Evolutionary conservation across 2,113 vertebrate species (phyloP).

Genomic region (Macrotus californicus): DNA sequence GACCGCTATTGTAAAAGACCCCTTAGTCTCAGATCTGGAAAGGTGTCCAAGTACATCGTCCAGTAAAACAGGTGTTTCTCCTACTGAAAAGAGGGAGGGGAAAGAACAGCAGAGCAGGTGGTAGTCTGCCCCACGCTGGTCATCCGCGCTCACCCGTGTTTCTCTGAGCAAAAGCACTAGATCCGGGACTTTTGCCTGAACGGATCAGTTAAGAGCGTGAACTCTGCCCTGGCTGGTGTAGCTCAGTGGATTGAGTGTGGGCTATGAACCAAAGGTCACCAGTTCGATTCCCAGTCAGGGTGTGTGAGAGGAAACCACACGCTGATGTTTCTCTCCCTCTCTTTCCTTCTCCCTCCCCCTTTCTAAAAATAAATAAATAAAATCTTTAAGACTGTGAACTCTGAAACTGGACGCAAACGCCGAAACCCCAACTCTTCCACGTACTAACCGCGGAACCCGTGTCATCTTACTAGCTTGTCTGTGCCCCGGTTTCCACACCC

Average conservation of each 20-base stretch:
- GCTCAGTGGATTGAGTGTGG: no score
- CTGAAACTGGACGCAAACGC: rapidly evolving
- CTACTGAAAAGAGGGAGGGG: no score
- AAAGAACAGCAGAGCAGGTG: neutral
- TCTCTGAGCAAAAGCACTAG: neutral
- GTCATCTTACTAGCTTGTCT: no score
- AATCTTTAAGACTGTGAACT: neutral
- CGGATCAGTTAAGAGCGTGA: rapidly evolving
- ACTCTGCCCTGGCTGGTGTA: no score
- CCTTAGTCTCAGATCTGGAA: neutral
- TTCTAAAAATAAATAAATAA: no score
- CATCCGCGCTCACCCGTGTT: rapidly evolving
- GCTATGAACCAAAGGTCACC: no score
- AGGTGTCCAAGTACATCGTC: neutral
- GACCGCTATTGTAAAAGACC: neutral
- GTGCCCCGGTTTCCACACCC: neutral
- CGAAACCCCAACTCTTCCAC: no score
- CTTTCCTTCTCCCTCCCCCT: no score
- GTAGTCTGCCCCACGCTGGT: rapidly evolving
- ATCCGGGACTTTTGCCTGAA: no score
- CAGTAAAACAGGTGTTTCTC: neutral
- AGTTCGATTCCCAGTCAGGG: no score
- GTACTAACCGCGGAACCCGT: rapidly evolving
- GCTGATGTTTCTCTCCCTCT: no score
- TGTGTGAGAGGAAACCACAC: no score